phyloP scores from a whole-genome alignment of 1,140 invertebrate genomes.

The Palaemon carinicauda region DNA sequence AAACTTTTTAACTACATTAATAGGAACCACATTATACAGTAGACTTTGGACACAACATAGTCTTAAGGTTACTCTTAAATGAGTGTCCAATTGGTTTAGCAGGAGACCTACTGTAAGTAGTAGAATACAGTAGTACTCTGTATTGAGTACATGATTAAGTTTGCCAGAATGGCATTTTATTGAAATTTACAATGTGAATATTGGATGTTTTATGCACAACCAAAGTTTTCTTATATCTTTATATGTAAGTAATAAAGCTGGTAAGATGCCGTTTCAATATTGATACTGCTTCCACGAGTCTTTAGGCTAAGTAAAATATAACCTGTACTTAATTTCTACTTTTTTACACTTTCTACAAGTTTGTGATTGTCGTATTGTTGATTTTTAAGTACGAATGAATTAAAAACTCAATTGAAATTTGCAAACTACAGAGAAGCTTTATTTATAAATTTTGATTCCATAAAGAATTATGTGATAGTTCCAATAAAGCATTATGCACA shows the following conservation, averaged over 20 bases:
- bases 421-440: background rate
- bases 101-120: no score
- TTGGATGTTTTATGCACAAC: constrained; percentile 18
- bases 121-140: no score
- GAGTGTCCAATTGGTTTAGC: no score
- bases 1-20: no score
- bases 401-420: background rate
- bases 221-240: constrained; percentile 36
- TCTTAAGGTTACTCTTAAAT: no score
- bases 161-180: background rate
- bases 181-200: background rate
- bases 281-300: constrained; percentile 49
- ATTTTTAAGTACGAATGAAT: background rate
- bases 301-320: constrained; percentile 46
- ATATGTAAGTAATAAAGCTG: constrained; percentile 26
- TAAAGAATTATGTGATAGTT: constrained; percentile 32
- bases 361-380: constrained; percentile 16
- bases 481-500: constrained; percentile 27
- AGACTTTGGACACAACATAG: no score
- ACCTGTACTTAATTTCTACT: constrained; percentile 49
- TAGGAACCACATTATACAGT: no score
- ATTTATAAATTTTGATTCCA: constrained; percentile 28
- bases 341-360: constrained; percentile 44
- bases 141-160: background rate
- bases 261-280: constrained; percentile 22